phyloP scores from a whole-genome alignment of 2,113 vertebrate genomes.

The Myanophis thanlyinensis region DNA sequence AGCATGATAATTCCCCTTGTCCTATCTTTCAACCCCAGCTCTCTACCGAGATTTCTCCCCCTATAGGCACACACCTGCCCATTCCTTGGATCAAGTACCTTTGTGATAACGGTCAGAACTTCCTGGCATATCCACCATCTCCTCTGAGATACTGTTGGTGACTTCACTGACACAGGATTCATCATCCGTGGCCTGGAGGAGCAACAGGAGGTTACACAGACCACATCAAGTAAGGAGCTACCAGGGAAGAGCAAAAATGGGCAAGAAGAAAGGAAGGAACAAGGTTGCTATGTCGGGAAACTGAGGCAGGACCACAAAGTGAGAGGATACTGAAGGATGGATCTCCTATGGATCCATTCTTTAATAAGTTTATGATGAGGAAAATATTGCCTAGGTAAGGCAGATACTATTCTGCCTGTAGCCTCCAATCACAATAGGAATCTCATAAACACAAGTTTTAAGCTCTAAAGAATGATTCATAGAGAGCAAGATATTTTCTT shows the following conservation, averaged over 20 bases:
- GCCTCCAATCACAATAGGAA: background rate
- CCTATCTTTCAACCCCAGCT: background rate
- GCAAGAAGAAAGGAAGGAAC: background rate
- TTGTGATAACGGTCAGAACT: conserved; percentile 48
- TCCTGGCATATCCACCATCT: conserved; percentile 63
- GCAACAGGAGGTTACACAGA: conserved; percentile 39
- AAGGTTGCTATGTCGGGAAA: background rate
- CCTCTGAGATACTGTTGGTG: conserved; percentile 82
- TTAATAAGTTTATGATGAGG: background rate
- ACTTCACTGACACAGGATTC: conserved; percentile 84
- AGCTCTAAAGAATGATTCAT: background rate
- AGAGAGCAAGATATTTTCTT: background rate
- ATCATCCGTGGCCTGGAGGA: conserved; percentile 75
- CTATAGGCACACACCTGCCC: background rate
- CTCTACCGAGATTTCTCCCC: background rate
- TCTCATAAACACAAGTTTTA: background rate
- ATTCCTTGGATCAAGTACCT: conserved; percentile 44
- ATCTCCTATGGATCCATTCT: background rate
- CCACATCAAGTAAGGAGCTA: background rate
- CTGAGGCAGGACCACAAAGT: background rate
- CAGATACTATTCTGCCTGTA: background rate
- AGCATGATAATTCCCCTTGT: background rate
- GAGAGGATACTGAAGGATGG: background rate
- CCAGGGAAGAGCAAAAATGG: conserved; percentile 31
- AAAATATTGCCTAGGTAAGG: background rate